Conservation (phyloP, 2,888 invertebrate species). For the Phorcus lineatus region DNA sequence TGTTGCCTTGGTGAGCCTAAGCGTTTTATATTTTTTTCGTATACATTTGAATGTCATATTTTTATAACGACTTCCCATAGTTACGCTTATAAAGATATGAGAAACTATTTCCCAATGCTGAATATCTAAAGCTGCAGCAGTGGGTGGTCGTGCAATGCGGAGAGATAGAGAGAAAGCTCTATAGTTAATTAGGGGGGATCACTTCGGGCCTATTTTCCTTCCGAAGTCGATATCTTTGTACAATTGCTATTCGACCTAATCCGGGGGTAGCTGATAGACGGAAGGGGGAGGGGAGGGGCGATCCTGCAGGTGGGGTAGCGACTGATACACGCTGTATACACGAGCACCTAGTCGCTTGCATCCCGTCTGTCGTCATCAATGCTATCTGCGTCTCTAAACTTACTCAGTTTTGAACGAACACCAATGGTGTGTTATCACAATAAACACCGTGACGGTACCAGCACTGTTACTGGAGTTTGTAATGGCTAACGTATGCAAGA, state of each 20-base stretch:
- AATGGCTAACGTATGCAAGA: too few relatives aligned
- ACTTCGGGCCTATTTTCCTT: conserved; percentile 7
- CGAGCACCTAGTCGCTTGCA: neutral
- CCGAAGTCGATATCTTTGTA: conserved; percentile 13
- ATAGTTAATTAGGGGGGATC: neutral
- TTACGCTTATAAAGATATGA: too few relatives aligned
- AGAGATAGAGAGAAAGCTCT: neutral
- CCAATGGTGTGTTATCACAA: too few relatives aligned
- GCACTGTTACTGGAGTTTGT: too few relatives aligned
- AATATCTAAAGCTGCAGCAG: neutral
- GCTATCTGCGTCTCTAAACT: neutral
- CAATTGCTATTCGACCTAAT: neutral
- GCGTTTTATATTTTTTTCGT: too few relatives aligned
- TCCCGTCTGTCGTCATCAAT: neutral
- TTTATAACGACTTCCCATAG: too few relatives aligned
- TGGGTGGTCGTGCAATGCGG: conserved; percentile 1
- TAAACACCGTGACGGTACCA: too few relatives aligned
- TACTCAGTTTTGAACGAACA: neutral
- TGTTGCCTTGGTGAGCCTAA: too few relatives aligned
- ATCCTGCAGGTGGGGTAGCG: neutral
- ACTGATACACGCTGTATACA: conserved; percentile 12
- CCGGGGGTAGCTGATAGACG: neutral
- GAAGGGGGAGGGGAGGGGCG: neutral
- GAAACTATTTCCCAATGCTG: neutral
- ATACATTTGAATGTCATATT: too few relatives aligned